These are phyloP conservation scores for Cottoperca gobio DNA, from an alignment of 2,797 vertebrate species.

Conservation along the genomic window DNA sequence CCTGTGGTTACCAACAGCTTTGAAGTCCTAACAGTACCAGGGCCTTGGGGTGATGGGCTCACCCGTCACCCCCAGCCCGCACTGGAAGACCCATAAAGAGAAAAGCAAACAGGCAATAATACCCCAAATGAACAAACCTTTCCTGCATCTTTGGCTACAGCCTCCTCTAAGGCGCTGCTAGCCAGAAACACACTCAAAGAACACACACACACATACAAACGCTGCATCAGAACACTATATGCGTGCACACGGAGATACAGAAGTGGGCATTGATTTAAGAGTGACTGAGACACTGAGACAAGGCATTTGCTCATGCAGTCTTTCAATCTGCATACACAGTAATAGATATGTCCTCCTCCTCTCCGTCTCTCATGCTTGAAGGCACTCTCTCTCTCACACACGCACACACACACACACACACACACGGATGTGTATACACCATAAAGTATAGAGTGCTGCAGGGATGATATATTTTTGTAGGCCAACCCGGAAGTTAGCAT, in stretches of 20 bases:
- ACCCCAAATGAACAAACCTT: slow-evolving; percentile 76
- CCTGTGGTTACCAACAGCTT: slow-evolving; percentile 85
- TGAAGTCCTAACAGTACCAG: slow-evolving; percentile 80
- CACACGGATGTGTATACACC: not conserved
- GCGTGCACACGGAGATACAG: not conserved
- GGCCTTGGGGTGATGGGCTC: slow-evolving; percentile 68
- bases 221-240: slow-evolving; percentile 3
- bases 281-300: slow-evolving; percentile 13
- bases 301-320: slow-evolving; percentile 16
- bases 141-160: slow-evolving; percentile 77
- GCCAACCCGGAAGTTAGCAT: no score
- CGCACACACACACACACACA: not conserved
- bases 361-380: not conserved
- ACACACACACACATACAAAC: not conserved
- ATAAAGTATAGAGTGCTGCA: not conserved
- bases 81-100: slow-evolving; percentile 79
- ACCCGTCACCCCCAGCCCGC: slow-evolving; percentile 67
- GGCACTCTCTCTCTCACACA: not conserved
- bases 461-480: no score
- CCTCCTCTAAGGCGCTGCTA: slow-evolving; percentile 41
- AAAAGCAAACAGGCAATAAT: slow-evolving; percentile 85
- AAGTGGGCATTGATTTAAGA: slow-evolving; percentile 27
- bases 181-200: slow-evolving; percentile 33
- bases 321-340: slow-evolving; percentile 4
- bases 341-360: slow-evolving; percentile 3